Conservation (phyloP, 1,140 invertebrate species). For the Tribolium castaneum region DNA sequence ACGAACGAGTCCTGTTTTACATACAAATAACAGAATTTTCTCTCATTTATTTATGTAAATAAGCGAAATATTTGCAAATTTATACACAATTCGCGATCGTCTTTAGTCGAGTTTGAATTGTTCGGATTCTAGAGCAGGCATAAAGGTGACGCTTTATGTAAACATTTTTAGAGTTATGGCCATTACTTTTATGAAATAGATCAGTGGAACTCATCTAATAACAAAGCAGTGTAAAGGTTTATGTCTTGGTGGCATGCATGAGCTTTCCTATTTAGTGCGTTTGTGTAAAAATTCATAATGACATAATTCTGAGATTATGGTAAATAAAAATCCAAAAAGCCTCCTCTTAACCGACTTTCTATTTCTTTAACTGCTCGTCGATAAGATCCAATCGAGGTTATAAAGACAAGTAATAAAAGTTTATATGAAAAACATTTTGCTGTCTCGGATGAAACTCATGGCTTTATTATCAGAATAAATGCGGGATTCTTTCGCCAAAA, state of each 20-base stretch:
- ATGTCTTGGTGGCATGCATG: background rate
- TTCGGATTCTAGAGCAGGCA: background rate
- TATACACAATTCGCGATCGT: background rate
- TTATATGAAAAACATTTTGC: background rate
- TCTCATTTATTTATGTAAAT: background rate
- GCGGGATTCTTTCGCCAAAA: background rate
- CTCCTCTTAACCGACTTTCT: conserved; percentile 16
- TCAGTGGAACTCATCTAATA: background rate
- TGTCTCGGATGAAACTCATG: background rate
- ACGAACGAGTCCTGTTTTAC: background rate
- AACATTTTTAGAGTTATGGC: background rate
- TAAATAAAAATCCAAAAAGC: background rate
- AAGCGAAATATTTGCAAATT: background rate
- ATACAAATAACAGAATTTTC: background rate
- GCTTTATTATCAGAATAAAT: background rate
- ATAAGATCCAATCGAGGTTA: background rate
- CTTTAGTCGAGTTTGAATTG: background rate
- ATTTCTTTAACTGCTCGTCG: background rate
- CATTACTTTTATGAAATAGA: background rate
- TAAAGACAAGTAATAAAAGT: background rate
- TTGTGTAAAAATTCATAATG: background rate
- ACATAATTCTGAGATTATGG: background rate
- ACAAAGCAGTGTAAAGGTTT: background rate
- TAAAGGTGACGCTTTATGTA: background rate
- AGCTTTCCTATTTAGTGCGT: background rate